Evolutionary conservation across 2,888 invertebrate genomes (phyloP), one percentile per base, ranked within the genome.

Genomic region (Pasiphila rectangulata): DNA sequence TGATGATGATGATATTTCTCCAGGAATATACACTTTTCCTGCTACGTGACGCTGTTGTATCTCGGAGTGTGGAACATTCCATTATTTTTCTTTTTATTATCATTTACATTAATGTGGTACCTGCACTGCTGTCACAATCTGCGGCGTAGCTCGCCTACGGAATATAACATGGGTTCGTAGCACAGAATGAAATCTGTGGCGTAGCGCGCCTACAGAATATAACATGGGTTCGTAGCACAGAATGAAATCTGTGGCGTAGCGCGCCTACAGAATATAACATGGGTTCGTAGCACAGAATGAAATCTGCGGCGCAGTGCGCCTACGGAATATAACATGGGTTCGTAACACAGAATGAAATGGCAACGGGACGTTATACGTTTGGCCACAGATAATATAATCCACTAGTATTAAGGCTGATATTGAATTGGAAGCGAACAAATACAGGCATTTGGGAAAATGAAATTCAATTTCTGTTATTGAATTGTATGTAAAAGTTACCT

Each of bases 131-230:
- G 7, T 3, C 4, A 21, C 6, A 9, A 3, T n/a, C n/a, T 7
- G 3, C n/a, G 15, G 32, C 45, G 46, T 51, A 49, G 54, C 51
- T 15, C 25, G 48, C 32, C 43, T 48, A 54, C 46, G 51, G 34
- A 51, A 38, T 46, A 35, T 9, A 12, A 19, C 38, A 43, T 41
- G 30, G 7, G 21, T 20, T 43, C 40, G 37, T 46, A 46, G 48
- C 45, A 42, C 15, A 36, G n/a, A n/a, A n/a, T n/a, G n/a, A n/a
- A 9, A 3, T n/a, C n/a, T 7, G 3, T 3, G 15, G 32, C 45
- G 46, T 51, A 49, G 54, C 51, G 15, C 25, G 48, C 32, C 43
- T 48, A 54, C 46, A 48, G 34, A 51, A 38, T 46, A 35, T 9
- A 12, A 19, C 38, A 43, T 41, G 30, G 7, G 21, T 20, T 43